These are phyloP conservation scores for Phortica okadai DNA, from an alignment of 2,888 invertebrate genomes.

Conservation along the genomic window DNA sequence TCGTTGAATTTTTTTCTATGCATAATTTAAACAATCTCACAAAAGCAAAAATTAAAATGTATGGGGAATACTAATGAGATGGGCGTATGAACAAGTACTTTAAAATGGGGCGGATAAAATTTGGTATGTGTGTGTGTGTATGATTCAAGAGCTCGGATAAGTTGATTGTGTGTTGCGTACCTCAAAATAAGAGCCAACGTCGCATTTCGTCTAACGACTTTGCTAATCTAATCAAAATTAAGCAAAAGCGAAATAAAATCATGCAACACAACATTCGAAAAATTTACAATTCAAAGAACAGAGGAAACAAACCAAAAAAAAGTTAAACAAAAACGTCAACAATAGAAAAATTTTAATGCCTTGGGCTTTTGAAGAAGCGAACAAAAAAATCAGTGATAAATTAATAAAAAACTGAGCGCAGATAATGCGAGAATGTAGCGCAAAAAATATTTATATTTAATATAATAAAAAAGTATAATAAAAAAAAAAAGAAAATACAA, in stretches of 20 bases:
- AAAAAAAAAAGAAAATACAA: slow-evolving; percentile 36
- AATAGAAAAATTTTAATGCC: background rate
- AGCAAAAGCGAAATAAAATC: slow-evolving; percentile 28
- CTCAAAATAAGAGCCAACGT: background rate
- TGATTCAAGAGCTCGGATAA: background rate
- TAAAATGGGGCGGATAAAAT: slow-evolving; percentile 10
- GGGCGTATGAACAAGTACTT: background rate
- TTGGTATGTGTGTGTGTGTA: background rate
- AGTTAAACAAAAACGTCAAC: slow-evolving; percentile 36
- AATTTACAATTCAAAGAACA: background rate
- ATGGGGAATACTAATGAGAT: background rate
- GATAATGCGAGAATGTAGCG: background rate
- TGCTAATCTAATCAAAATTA: slow-evolving; percentile 37
- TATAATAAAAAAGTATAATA: slow-evolving; percentile 6
- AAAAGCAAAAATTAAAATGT: background rate
- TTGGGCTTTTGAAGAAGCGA: background rate
- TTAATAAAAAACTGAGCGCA: slow-evolving; percentile 61
- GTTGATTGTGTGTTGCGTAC: background rate
- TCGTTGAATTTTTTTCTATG: background rate
- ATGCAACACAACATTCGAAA: slow-evolving; percentile 8
- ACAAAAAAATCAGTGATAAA: too few species aligned
- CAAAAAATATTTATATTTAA: slow-evolving; percentile 31
- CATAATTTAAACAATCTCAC: background rate
- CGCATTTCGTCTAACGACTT: slow-evolving; percentile 61
- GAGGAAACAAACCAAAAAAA: slow-evolving; percentile 24